Conservation (phyloP, 2,888 invertebrate species). For the Pristionchus japonicus region DNA sequence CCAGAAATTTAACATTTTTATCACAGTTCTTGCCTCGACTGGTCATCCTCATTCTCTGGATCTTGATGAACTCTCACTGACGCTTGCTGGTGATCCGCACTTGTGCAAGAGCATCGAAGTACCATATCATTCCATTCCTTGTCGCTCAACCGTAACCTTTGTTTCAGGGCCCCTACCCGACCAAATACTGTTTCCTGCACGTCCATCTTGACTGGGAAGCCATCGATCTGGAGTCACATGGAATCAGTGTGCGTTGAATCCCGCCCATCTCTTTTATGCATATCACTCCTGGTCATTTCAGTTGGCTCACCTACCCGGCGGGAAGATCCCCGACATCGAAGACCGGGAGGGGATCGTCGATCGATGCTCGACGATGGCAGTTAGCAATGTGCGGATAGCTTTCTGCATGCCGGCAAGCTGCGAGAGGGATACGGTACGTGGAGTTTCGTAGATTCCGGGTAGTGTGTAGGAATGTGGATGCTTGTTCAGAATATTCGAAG, state of each 20-base stretch:
- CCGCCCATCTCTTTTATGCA: neutral
- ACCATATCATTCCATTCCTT: no score
- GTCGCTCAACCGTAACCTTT: neutral
- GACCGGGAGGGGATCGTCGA: neutral
- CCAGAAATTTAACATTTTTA: neutral
- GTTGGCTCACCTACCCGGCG: neutral
- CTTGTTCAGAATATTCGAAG: neutral
- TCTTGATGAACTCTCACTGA: neutral
- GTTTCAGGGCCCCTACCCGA: neutral
- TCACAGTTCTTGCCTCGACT: neutral
- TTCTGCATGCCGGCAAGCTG: neutral
- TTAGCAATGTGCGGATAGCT: neutral
- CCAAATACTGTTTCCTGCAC: neutral
- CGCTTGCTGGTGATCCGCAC: neutral
- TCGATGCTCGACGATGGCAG: neutral
- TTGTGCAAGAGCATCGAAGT: neutral
- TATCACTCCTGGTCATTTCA: neutral
- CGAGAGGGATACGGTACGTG: neutral
- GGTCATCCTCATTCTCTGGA: neutral
- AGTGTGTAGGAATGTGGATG: neutral
- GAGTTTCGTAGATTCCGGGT: neutral
- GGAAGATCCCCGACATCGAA: neutral
- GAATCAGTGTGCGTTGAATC: neutral
- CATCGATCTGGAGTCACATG: neutral
- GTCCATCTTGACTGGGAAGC: neutral